These are phyloP conservation scores for Rhea americana DNA, from an alignment of 2,113 vertebrate species.

Conservation along the genomic window DNA sequence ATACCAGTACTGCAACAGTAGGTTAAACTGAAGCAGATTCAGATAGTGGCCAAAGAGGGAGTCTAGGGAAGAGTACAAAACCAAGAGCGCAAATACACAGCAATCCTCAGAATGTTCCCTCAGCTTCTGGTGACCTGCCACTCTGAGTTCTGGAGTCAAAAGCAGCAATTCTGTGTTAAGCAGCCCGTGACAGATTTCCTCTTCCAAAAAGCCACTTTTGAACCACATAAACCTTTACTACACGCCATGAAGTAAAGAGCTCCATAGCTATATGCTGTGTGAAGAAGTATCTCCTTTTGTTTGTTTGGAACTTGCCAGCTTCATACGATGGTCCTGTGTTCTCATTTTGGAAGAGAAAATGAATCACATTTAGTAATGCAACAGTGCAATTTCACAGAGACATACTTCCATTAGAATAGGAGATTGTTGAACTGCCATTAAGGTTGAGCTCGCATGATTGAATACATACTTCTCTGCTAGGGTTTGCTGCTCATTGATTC, in stretches of 20 bases:
- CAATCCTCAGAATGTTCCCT: background rate
- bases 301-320: background rate
- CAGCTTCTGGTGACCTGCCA: background rate
- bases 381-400: background rate
- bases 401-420: background rate
- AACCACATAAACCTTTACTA: background rate
- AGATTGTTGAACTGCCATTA: background rate
- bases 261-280: accelerated
- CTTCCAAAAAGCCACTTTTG: background rate
- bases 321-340: background rate
- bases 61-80: background rate
- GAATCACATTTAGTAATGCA: background rate
- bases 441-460: background rate
- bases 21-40: background rate
- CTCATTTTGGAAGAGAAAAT: accelerated
- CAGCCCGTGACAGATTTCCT: background rate
- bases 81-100: background rate
- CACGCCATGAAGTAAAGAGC: background rate
- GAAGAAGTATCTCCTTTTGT: background rate
- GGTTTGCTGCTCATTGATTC: conserved; percentile 98
- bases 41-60: background rate
- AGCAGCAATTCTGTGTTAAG: background rate
- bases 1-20: background rate
- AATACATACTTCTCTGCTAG: conserved; percentile 92
- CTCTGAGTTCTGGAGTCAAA: background rate